phyloP scores from a whole-genome alignment of 2,797 vertebrate species.

The Sebastolobus altivelis region DNA sequence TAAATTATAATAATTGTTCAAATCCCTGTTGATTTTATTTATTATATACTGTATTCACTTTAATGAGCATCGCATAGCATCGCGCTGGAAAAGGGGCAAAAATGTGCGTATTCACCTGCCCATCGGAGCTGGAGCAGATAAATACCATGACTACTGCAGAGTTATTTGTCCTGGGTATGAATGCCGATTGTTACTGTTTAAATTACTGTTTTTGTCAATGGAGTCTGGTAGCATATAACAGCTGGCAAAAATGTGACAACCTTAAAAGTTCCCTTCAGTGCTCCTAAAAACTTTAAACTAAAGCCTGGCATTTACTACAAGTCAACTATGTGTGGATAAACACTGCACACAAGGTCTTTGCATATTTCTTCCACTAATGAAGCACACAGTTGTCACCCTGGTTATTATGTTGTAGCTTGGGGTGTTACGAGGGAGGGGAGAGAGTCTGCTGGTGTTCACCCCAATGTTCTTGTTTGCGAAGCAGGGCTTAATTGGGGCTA shows the following conservation, averaged over 20 bases:
- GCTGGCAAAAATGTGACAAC: background rate
- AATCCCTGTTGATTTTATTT: too few relatives aligned
- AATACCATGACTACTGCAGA: too few relatives aligned
- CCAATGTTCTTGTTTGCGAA: conserved; percentile 7
- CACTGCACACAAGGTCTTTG: background rate
- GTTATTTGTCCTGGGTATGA: too few relatives aligned
- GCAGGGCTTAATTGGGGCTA: conserved; percentile 1
- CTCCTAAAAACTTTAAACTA: background rate
- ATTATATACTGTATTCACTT: too few relatives aligned
- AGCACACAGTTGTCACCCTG: background rate
- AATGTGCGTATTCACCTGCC: too few relatives aligned
- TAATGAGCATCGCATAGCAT: too few relatives aligned
- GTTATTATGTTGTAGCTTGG: background rate
- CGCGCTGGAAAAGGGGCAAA: too few relatives aligned
- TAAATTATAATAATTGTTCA: too few relatives aligned
- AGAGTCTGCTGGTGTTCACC: background rate
- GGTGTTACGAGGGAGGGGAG: background rate
- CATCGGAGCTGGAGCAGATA: too few relatives aligned
- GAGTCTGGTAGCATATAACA: too few relatives aligned
- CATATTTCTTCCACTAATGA: background rate
- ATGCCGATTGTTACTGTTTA: too few relatives aligned
- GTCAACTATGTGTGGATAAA: conserved; percentile 4
- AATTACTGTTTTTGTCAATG: too few relatives aligned
- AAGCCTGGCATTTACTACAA: background rate
- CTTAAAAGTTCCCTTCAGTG: background rate